Base-by-base conservation (phyloP, 2,888 invertebrate species). In the Hypomecis punctinalis region DNA sequence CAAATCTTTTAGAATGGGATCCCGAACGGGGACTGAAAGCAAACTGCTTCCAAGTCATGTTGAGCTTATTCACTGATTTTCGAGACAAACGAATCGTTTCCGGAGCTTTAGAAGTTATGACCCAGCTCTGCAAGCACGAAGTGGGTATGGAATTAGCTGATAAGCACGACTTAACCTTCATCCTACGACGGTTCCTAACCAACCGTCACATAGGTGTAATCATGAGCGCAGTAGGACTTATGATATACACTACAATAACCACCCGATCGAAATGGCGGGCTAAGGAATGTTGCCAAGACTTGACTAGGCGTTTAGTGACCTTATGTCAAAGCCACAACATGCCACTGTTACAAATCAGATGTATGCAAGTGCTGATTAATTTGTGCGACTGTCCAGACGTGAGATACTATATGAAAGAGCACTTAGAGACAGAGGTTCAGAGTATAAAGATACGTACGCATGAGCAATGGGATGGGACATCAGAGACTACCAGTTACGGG, bases 351-450 rank as follows among this genome's bases (percentile, higher is more conserved):
- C 92, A 92, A 60, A 37, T 88, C 5, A 67, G 81, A 11, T 73
- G 81, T 2, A 82, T 93, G 80, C 90, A 91, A 63, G 84, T 89
- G 0, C 66, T 93, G 40, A 86, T 91, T 5, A 92, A 93, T 69
- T 72, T 93, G 0, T 89, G 91, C 77, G 92, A 92, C 53, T 85
- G 84, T 67, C 89, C 91, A 0, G 92, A 93, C 60, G 81, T 91
- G 1, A 78, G 90, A 43, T 52, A 84, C 37, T 81, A 89, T 55
- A 69, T 92, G 72, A 87, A 84, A 61, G 53, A 36, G 0, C 67
- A 84, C 45, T 89, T 86, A 85, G 81, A 83, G 68, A 66, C 51
- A 2, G 81, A 80, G 7, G 70, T 90, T 0, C 73, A 68, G 5
- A 56, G 23, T 1, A 79, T 89, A 1, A 76, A 61, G 0, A 83